phyloP scores from a whole-genome alignment of 2,113 vertebrate species.

The Malurus elegans region DNA sequence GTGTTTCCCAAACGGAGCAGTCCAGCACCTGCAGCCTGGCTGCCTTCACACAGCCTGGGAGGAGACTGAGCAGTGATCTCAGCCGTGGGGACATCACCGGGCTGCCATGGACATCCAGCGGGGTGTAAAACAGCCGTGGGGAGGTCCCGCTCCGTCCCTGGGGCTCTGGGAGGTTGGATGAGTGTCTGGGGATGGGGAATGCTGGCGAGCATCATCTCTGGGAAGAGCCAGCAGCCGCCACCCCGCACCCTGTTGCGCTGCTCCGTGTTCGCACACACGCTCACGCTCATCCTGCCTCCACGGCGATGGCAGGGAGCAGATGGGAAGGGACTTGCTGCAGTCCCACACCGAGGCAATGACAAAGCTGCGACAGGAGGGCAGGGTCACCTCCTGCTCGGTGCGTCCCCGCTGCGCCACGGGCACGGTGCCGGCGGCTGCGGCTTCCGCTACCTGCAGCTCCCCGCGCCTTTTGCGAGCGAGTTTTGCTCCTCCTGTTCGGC shows the following conservation, averaged over 20 bases:
- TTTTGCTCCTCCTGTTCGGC: neutral
- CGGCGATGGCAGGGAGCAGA: conserved; percentile 14
- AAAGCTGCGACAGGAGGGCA: neutral
- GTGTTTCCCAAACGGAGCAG: neutral
- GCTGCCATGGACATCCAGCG: neutral
- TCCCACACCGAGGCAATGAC: neutral
- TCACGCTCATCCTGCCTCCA: neutral
- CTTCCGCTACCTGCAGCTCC: neutral
- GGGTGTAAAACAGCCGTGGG: neutral
- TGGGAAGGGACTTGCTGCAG: conserved; percentile 50
- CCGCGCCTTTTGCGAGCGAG: neutral
- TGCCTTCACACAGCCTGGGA: neutral
- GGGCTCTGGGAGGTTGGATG: neutral
- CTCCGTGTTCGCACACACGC: neutral
- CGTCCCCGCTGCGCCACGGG: neutral
- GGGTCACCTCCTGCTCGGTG: neutral
- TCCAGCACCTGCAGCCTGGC: neutral
- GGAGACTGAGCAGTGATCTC: neutral
- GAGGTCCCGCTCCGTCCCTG: neutral
- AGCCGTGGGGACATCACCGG: neutral
- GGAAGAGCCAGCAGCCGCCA: neutral
- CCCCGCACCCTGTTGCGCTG: neutral
- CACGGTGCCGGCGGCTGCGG: neutral
- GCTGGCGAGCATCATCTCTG: neutral
- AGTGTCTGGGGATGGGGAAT: neutral